Evolutionary conservation across 92 coral and sea anemone species (phyloP).

Genomic region (Virgularia gustaviana): DNA sequence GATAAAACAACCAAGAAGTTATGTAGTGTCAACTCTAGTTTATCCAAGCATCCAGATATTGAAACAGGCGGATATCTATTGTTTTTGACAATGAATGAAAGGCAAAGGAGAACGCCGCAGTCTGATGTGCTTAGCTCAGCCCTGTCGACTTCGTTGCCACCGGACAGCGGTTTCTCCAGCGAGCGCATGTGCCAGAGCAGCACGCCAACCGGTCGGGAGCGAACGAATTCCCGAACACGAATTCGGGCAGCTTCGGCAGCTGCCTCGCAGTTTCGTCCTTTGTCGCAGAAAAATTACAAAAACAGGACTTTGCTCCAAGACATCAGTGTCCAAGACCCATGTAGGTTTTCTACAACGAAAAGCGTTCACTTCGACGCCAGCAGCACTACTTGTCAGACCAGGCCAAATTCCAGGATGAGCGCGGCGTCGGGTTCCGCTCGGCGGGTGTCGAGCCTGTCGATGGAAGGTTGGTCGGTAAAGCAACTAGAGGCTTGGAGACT

Average conservation of each 20-base stretch:
- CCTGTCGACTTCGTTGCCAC: neutral
- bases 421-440: neutral
- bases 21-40: conserved; percentile 5
- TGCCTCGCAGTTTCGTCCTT: conserved; percentile 5
- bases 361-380: neutral
- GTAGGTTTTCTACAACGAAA: conserved; percentile 1
- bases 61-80: conserved; percentile 26
- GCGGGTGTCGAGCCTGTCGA: conserved; percentile 5
- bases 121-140: neutral
- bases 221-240: neutral
- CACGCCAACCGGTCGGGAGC: neutral
- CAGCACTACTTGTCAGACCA: no score
- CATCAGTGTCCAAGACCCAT: neutral
- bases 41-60: neutral
- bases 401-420: conserved; percentile 9
- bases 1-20: neutral
- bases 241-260: conserved; percentile 6
- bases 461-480: conserved; percentile 32
- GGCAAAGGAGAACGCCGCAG: neutral
- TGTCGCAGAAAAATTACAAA: neutral
- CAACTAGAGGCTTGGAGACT: conserved; percentile 61
- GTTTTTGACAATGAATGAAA: conserved; percentile 12
- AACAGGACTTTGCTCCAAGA: neutral
- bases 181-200: neutral
- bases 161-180: conserved; percentile 13